phyloP scores from a whole-genome alignment of 2,888 invertebrate species.

The Agelastica alni region DNA sequence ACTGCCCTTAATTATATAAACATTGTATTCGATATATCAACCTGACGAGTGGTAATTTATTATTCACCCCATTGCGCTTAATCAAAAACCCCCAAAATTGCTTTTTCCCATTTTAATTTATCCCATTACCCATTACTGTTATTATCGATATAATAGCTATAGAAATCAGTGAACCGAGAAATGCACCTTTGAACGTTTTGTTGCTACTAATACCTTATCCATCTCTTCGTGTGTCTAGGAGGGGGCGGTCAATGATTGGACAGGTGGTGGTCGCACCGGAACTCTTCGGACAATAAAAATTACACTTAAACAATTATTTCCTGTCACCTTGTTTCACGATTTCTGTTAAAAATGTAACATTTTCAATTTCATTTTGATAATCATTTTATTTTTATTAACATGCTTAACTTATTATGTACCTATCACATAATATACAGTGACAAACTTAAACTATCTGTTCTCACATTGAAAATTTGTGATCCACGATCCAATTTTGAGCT shows the following conservation, averaged over 20 bases:
- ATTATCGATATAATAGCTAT: slow-evolving; percentile 32
- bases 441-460: too few relatives aligned
- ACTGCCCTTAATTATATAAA: neutral
- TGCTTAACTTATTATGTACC: too few relatives aligned
- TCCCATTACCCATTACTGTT: slow-evolving; percentile 26
- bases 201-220: slow-evolving; percentile 16
- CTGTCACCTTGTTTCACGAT: slow-evolving; percentile 21
- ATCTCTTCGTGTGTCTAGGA: slow-evolving; percentile 13
- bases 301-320: slow-evolving; percentile 17
- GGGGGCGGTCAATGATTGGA: slow-evolving; percentile 7
- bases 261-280: slow-evolving; percentile 10
- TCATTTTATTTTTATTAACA: too few relatives aligned
- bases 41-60: slow-evolving; percentile 13
- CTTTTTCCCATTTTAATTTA: slow-evolving; percentile 27
- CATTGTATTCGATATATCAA: neutral
- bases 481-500: too few relatives aligned
- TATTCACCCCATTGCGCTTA: slow-evolving; percentile 15
- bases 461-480: too few relatives aligned
- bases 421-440: too few relatives aligned
- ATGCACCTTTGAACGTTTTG: slow-evolving; percentile 34
- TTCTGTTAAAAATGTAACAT: too few relatives aligned
- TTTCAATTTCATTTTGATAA: too few relatives aligned
- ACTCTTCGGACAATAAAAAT: slow-evolving; percentile 1
- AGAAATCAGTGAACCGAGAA: slow-evolving; percentile 34
- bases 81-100: slow-evolving; percentile 21